Base-by-base conservation (phyloP, 2,888 invertebrate genomes). In the Drosophila meridionalis region DNA sequence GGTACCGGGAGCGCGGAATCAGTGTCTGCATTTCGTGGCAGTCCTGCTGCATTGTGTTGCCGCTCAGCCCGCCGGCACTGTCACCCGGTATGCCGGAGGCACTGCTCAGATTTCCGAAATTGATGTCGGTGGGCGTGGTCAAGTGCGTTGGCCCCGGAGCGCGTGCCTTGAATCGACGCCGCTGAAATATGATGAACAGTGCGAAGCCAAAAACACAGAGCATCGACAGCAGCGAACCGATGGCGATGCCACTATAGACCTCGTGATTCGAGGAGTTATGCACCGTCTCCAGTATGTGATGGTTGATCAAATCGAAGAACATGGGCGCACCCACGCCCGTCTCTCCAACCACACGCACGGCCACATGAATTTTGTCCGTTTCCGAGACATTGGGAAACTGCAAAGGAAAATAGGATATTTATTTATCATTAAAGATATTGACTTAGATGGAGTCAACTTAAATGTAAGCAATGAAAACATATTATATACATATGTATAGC, bases 11-110 rank as follows among this genome's bases (percentile, higher is more conserved):
- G 48, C 91, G 90, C 3, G 93, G 92, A 69, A 93, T 93, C 7
- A 93, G 80, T 2, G 93, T 93, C 80, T 93, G 93, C 93, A 93
- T 93, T 83, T 93, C 93, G 67, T 93, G 93, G 36, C 91, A 91
- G 61, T 93, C 93, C 67, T 92, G 91, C 62, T 92, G 91, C 72
- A 91, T 79, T 1, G 92, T 90, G 52, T 90, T 89, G 38, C 92
- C 91, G 64, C 92, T 92, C 2, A 92, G 48, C 0, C 91, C 92
- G 0, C 92, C 92, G 1, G 92, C 91, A 67, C 92, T 92, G 26
- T 92, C 92, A 2, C 92, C 89, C 0, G 92, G 92, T 56, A 92
- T 78, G 20, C 90, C 91, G 2, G 89, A 84, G 38, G 83, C 84
- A 30, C 85, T 91, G 68, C 91, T 92, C 26, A 92, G 80, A 62